Evolutionary conservation across 2,888 invertebrate genomes (phyloP).

Genomic region (Ditula angustiorana): DNA sequence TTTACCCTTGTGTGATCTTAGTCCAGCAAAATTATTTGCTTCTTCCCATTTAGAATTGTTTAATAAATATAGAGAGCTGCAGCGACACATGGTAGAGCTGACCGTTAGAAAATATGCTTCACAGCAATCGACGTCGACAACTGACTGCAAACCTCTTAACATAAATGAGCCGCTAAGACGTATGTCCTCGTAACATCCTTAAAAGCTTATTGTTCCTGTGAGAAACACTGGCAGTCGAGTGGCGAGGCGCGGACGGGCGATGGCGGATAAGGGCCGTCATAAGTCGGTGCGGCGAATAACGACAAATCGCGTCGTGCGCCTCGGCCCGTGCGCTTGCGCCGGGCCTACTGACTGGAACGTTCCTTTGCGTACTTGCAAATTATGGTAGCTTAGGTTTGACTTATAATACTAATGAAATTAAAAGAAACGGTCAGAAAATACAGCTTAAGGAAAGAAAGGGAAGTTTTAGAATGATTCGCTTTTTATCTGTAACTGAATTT

Average conservation of each 20-base stretch:
- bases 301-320: slow-evolving; percentile 69
- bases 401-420: too few relatives aligned
- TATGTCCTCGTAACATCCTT: slow-evolving; percentile 73
- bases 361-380: slow-evolving; percentile 2
- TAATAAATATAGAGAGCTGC: background rate
- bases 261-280: slow-evolving; percentile 81
- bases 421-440: too few relatives aligned
- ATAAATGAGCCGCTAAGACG: slow-evolving; percentile 33
- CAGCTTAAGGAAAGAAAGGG: too few relatives aligned
- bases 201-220: slow-evolving; percentile 82
- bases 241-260: slow-evolving; percentile 70
- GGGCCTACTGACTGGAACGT: slow-evolving; percentile 36
- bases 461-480: too few relatives aligned
- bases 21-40: too few relatives aligned
- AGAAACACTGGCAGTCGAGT: slow-evolving; percentile 73
- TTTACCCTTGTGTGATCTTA: too few relatives aligned
- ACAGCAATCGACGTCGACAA: background rate
- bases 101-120: background rate
- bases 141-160: slow-evolving; percentile 9
- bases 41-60: too few relatives aligned
- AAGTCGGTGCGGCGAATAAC: slow-evolving; percentile 72
- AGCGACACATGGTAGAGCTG: background rate
- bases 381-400: too few relatives aligned
- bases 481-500: too few relatives aligned
- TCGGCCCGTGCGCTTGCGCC: slow-evolving; percentile 58